Conservation (phyloP, 2,888 invertebrate species). For the Megamerina dolium region DNA sequence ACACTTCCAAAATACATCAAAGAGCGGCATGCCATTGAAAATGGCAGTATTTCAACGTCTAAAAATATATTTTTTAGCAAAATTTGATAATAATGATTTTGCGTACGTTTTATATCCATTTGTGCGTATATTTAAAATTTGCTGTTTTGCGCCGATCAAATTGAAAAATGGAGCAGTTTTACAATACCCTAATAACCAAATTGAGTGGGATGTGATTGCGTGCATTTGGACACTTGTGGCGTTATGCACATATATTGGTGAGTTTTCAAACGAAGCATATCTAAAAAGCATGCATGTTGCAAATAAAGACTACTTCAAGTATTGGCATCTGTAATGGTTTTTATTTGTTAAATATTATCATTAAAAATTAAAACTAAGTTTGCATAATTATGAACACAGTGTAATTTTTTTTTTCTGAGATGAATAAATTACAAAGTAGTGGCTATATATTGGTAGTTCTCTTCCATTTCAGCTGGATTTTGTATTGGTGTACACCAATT, state of each 20-base stretch:
- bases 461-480: conserved; percentile 27
- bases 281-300: not conserved
- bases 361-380: too few species aligned
- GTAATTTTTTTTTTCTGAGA: not conserved
- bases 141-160: conserved; percentile 30
- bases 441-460: not conserved
- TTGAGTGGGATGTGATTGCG: conserved; percentile 20
- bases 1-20: too few species aligned
- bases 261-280: not conserved
- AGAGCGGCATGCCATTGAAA: too few species aligned
- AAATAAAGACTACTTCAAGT: too few species aligned
- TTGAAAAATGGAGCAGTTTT: conserved; percentile 15
- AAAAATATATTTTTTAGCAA: conserved; percentile 16
- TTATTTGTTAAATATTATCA: too few species aligned
- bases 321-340: too few species aligned
- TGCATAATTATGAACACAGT: not conserved
- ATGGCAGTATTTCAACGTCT: too few species aligned
- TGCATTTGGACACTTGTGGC: conserved; percentile 13
- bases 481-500: conserved; percentile 20
- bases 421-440: not conserved
- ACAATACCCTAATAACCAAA: conserved; percentile 11
- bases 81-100: conserved; percentile 19
- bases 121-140: conserved; percentile 28
- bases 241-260: conserved; percentile 21
- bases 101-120: conserved; percentile 31